Conservation (phyloP, 2,113 vertebrate species). For the Cathartes aura region DNA sequence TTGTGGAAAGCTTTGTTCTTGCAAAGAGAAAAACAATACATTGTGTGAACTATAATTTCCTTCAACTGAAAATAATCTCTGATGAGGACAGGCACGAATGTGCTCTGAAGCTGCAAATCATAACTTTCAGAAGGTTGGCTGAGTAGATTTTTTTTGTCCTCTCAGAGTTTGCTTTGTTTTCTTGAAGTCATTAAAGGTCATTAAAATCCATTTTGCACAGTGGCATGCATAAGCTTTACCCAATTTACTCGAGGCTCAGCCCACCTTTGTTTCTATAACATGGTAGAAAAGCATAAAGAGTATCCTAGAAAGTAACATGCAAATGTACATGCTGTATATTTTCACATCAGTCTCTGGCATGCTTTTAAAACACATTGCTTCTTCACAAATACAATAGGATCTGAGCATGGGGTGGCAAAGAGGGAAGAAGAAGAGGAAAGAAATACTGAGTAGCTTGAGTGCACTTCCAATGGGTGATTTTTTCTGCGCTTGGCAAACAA, state of each 20-base stretch:
- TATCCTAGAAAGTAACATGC: background rate
- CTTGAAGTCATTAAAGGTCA: constrained; percentile 1
- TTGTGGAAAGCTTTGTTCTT: background rate
- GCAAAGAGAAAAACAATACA: constrained; percentile 19
- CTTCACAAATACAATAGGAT: background rate
- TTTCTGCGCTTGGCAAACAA: background rate
- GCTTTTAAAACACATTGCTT: background rate
- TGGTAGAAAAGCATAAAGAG: background rate
- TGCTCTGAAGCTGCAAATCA: background rate
- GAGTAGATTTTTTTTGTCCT: background rate
- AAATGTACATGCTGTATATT: background rate
- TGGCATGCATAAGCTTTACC: background rate
- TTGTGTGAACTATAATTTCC: constrained; percentile 37
- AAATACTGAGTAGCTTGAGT: background rate
- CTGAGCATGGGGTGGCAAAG: background rate
- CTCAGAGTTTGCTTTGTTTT: constrained; percentile 16
- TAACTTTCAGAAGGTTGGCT: background rate
- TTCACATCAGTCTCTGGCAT: background rate
- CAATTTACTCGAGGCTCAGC: background rate
- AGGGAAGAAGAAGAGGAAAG: background rate
- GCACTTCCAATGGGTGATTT: background rate
- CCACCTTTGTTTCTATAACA: background rate
- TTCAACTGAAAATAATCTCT: constrained; percentile 22
- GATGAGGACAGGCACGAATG: background rate
- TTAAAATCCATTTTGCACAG: constrained; percentile 1